Evolutionary conservation across 2,888 invertebrate genomes (phyloP).

Genomic region (Elegia similella): DNA sequence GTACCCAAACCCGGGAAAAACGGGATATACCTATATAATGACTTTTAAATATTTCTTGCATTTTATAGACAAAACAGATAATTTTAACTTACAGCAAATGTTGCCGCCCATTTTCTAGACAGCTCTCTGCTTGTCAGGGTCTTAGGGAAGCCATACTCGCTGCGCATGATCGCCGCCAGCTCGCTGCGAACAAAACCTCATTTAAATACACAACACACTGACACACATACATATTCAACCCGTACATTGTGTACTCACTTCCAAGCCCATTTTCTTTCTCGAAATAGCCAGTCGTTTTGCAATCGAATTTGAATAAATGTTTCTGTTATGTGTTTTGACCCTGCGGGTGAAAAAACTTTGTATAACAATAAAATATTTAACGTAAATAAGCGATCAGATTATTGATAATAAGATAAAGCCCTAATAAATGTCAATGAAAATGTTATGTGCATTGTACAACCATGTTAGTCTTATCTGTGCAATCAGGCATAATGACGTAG

Average conservation of each 20-base stretch:
- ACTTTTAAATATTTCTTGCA: too few relatives aligned
- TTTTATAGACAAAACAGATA: too few relatives aligned
- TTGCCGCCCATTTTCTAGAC: conserved; percentile 66
- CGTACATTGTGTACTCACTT: conserved; percentile 52
- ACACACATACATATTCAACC: conserved; percentile 6
- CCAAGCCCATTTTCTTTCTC: conserved; percentile 71
- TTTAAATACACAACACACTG: conserved; percentile 4
- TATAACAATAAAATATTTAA: too few relatives aligned
- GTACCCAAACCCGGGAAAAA: too few relatives aligned
- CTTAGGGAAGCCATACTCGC: conserved; percentile 67
- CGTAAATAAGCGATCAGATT: too few relatives aligned
- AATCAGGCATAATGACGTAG: too few relatives aligned
- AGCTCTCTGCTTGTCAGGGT: conserved; percentile 59
- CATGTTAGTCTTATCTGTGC: too few relatives aligned
- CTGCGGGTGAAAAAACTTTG: conserved; percentile 40
- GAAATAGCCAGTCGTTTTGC: conserved; percentile 73
- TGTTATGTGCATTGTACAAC: too few relatives aligned
- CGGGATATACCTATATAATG: too few relatives aligned
- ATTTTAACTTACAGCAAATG: conserved; percentile 48
- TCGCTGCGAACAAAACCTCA: conserved; percentile 42
- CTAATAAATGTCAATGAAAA: too few relatives aligned
- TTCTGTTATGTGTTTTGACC: conserved; percentile 74
- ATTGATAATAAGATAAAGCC: too few relatives aligned
- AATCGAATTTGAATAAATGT: conserved; percentile 70
- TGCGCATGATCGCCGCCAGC: conserved; percentile 55